A percentile compares a stretch with the other conserved stretches of the same genome.
Conservation (phyloP, 2,113 vertebrate genomes). For the Petromus typicus region DNA sequence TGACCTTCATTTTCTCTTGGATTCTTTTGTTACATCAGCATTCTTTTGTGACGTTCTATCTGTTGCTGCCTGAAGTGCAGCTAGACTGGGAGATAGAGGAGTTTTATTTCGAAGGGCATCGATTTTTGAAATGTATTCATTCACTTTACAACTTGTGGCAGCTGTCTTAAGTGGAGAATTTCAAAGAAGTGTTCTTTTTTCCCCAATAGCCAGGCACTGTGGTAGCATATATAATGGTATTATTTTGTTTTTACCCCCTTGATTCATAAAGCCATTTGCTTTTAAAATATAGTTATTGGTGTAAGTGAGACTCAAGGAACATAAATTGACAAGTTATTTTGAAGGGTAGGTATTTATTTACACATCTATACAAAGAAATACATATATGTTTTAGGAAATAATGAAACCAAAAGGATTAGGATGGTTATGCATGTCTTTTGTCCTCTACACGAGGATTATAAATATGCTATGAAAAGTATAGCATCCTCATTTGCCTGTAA, state of each 20-base stretch:
- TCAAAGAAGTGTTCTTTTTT: background rate
- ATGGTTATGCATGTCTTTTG: background rate
- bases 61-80: constrained; percentile 64
- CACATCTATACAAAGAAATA: background rate
- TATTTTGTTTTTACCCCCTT: constrained; percentile 28
- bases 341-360: background rate
- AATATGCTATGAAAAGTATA: background rate
- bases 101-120: constrained; percentile 67
- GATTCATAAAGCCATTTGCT: background rate
- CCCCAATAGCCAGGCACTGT: background rate
- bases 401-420: background rate
- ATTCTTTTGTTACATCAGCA: constrained; percentile 72
- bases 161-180: constrained; percentile 52
- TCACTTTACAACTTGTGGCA: constrained; percentile 62
- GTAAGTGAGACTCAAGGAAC: constrained; percentile 37
- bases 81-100: constrained; percentile 58
- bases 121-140: constrained; percentile 75
- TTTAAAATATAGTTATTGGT: constrained; percentile 6
- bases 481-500: background rate
- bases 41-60: constrained; percentile 59
- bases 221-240: background rate
- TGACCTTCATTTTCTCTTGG: constrained; percentile 83
- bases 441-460: background rate
- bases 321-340: background rate
- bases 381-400: background rate